Base-by-base conservation (phyloP, 2,797 vertebrate species). In the Tarsius wallacei region DNA sequence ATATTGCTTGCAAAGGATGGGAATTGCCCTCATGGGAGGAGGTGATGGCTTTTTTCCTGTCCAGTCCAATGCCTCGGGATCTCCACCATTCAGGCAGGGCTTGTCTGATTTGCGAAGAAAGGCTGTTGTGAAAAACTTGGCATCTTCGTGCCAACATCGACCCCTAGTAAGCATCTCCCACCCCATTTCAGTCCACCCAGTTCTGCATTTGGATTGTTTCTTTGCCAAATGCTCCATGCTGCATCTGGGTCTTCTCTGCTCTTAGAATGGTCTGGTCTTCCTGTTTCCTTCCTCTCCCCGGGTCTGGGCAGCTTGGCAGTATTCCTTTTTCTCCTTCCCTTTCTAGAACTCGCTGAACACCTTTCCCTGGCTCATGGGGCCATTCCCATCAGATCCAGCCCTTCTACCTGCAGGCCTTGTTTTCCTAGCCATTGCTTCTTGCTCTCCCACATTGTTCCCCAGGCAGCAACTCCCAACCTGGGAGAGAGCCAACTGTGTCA, bases 341-440 rank as follows among this genome's bases (percentile, higher is more conserved):
- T 24, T 80, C 51, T n/a, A 57, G 63, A 83, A 74, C 55, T 49
- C n/a, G 82, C 51, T 16, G 42, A 59, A 47, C 9, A 80, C 21
- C 2, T 33, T 17, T 59, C 51, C 16, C 6, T 71, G 53, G 49
- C 33, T 94, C 28, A 2, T 24, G 3, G 78, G 22, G 17, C 33
- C 7, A 0, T 47, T 73, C 42, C 57, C 9, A 0, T 12, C 33
- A 31, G 0, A 42, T 42, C 1, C 7, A 9, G 2, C 10, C 14
- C 7, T 85, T 15, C 36, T 0, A 0, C 0, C 49, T 33, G 57
- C 0, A 5, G 28, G 28, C 47, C 14, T 36, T 61, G 80, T 0
- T 1, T 31, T 84, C 55, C 63, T 63, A 33, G 51, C 12, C 17
- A 9, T 10, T 16, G 4, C 47, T 55, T 12, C 26, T 28, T 70